Base-by-base conservation (phyloP, 2,113 vertebrate genomes). In the Heteronetta atricapilla region DNA sequence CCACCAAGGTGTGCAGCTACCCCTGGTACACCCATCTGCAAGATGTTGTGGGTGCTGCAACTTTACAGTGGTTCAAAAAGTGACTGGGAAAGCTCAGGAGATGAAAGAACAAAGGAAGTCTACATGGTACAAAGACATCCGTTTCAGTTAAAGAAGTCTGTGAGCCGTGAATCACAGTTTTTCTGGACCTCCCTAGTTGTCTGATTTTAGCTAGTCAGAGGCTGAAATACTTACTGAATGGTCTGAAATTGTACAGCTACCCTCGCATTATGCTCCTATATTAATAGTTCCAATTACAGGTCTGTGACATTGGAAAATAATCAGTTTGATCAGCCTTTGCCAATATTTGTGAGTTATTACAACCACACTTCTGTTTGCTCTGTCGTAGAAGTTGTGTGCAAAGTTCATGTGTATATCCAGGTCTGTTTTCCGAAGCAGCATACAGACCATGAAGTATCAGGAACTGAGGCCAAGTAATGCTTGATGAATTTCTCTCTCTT, bases 401-500 rank as follows among this genome's bases (percentile, higher is more conserved):
- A 14, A 53, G 20, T 59, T 74, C 8, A 1, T 55, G 22, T 53
- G 25, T 62, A 36, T 26, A 40, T 44, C 17, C 31, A 74, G 31
- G 16, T 18, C 59, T 80, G 29, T 5, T 91, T 84, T 70, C 36
- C 25, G 16, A 50, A 59, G 31, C 18, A 4, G 7, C 14, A 20
- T 42, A 19, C 13, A 9, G 62, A 16, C 42, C 19, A 46, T 20
- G 20, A 74, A 79, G 29, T 7, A 56, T 5, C 53, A 48, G 34
- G 17, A 69, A 40, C 40, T 74, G 22, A 91, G 50, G 80, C 60
- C 17, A 38, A 48, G 50, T 81, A 74, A 90, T 42, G 14, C 87
- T 93, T 79, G 44, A 93, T 86, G 82, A 87, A 64, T 46, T 82
- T 82, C 6, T 83, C 66, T 93, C 3, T 94, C 94, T 77, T 86